Evolutionary conservation across 1,140 invertebrate genomes (phyloP).

Genomic region (Leptopilina boulardi): DNA sequence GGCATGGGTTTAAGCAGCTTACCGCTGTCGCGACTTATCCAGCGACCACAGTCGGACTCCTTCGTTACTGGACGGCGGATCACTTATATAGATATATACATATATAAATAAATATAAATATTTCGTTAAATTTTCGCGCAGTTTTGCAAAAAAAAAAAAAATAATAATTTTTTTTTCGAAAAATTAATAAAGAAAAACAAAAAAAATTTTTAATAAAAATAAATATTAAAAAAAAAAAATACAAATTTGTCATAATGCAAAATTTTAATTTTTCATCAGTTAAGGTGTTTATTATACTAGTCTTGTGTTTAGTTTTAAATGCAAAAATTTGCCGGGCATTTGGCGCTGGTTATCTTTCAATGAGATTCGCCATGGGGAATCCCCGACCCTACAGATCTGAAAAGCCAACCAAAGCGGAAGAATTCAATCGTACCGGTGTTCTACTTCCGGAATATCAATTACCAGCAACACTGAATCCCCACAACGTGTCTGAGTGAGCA

Average conservation of each 20-base stretch:
- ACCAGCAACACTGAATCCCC: constrained; percentile 67
- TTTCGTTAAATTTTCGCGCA: constrained; percentile 6
- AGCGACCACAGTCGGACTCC: constrained; percentile 68
- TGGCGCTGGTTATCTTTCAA: background rate
- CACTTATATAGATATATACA: too few relatives aligned
- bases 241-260: background rate
- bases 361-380: constrained; percentile 43
- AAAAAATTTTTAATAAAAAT: too few relatives aligned
- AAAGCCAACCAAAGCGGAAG: constrained; percentile 64
- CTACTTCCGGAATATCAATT: constrained; percentile 73
- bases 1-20: constrained; percentile 29
- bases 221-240: too few relatives aligned
- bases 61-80: constrained; percentile 67
- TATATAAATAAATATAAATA: too few relatives aligned
- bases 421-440: constrained; percentile 71
- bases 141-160: too few relatives aligned
- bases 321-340: constrained; percentile 8
- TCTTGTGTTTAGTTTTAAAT: constrained; percentile 2
- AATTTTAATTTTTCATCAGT: background rate
- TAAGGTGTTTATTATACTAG: background rate
- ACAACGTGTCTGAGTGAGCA: constrained; percentile 73
- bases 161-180: too few relatives aligned
- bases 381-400: constrained; percentile 66
- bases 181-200: background rate
- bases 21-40: constrained; percentile 39